Evolutionary conservation across 2,888 invertebrate species (phyloP).

Genomic region (Camponotus fellah): DNA sequence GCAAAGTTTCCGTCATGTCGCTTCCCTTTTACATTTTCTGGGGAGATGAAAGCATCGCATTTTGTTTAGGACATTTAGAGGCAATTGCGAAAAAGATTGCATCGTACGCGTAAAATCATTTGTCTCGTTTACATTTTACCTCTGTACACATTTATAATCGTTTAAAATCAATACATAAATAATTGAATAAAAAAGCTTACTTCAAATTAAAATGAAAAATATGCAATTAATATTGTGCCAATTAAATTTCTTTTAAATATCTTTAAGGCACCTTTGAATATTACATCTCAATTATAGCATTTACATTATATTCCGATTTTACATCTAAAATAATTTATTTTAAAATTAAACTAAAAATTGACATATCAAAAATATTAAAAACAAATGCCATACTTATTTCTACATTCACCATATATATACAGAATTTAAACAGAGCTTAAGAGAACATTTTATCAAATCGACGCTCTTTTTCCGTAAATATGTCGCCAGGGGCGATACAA

Average conservation of each 20-base stretch:
- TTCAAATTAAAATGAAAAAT: background rate
- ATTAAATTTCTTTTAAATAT: too few relatives aligned
- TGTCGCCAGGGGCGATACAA: conserved; percentile 30
- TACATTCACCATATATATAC: too few relatives aligned
- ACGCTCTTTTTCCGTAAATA: background rate
- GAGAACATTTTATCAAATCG: conserved; percentile 12
- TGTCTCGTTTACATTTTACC: background rate
- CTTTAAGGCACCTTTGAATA: too few relatives aligned
- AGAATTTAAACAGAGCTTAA: background rate
- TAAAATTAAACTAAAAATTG: background rate
- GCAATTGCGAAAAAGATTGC: conserved; percentile 24
- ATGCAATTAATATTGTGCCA: background rate
- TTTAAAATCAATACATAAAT: background rate
- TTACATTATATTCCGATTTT: background rate
- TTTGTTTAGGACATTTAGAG: conserved; percentile 13
- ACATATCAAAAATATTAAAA: background rate
- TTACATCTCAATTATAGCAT: too few relatives aligned
- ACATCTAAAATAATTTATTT: background rate
- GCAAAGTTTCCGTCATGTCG: conserved; percentile 22
- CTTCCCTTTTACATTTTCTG: conserved; percentile 30
- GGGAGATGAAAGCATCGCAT: background rate
- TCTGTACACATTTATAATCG: background rate
- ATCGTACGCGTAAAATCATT: background rate
- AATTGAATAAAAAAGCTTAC: background rate
- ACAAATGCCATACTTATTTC: background rate